These are phyloP conservation scores for Sphenopsis melanotis DNA, from an alignment of 2,797 vertebrate species.

Conservation along the genomic window DNA sequence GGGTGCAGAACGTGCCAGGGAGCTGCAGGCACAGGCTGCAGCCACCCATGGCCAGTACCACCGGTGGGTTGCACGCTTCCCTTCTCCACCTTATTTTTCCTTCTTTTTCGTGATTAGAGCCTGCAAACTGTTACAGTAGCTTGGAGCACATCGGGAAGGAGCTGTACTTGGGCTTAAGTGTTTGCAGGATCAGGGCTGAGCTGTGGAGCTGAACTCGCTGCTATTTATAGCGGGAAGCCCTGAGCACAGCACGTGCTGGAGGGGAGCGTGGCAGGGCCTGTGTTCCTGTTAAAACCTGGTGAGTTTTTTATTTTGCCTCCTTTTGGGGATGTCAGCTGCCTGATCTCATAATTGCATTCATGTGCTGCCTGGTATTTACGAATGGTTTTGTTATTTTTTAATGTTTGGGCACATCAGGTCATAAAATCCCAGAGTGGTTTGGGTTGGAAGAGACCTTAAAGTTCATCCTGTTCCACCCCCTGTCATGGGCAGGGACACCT, in stretches of 20 bases:
- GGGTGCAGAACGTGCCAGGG: background rate
- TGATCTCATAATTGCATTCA: background rate
- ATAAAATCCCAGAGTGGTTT: background rate
- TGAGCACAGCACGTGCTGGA: background rate
- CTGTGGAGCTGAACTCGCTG: background rate
- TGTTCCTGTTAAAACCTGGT: background rate
- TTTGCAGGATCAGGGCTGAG: slow-evolving; percentile 10
- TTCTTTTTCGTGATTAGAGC: background rate
- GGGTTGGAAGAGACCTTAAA: background rate
- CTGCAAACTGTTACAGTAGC: background rate
- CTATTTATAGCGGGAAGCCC: background rate
- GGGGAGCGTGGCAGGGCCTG: accelerated
- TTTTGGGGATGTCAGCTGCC: background rate
- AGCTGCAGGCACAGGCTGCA: background rate
- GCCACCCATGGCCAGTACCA: accelerated
- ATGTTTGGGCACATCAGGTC: background rate
- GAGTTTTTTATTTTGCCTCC: background rate
- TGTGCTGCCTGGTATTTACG: background rate
- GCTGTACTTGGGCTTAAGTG: background rate
- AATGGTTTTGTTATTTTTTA: background rate
- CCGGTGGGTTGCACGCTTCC: accelerated
- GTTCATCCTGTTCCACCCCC: background rate
- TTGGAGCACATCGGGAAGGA: background rate
- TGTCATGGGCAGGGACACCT: background rate
- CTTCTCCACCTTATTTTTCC: background rate